Evolutionary conservation across 2,113 vertebrate species (phyloP), one percentile per base, ranked within the genome.

Genomic region (Acanthisitta chloris): DNA sequence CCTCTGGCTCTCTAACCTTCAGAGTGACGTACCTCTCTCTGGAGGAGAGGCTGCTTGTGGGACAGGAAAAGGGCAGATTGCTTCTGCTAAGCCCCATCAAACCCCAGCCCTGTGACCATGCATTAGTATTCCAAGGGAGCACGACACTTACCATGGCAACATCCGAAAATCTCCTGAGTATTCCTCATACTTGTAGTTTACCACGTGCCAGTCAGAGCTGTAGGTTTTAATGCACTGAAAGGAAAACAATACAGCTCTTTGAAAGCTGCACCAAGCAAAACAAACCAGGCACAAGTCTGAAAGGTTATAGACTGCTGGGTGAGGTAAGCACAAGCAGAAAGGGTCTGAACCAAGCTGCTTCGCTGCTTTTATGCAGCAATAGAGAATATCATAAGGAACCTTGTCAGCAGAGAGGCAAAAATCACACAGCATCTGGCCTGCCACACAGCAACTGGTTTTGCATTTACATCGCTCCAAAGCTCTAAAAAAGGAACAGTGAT

Each of bases 141-240:
- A 2, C 0, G 0, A 33, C 61, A 85, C 98, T 98, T 98, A 99
- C 99, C 99, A 99, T 4, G 99, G 99, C 97, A 99, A 97, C 97
- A 98, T 98, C 92, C 99, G 98, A 97, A 99, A 99, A 96, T 99
- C 99, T 26, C 99, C 99, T 1, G 99, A 99, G 97, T 99, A 99
- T 54, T 99, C 99, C 95, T 99, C 99, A 51, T 99, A 99, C 91
- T 99, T 99, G 98, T 99, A 99, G 98, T 98, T 99, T 90, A 99
- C 98, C 48, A 99, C 98, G 0, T 98, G 98, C 99, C 99, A 99
- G 97, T 99, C 99, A 11, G 98, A 99, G 98, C 99, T 99, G 97
- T 99, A 99, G 96, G 98, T 99, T 98, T 99, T 99, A 98, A 99
- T 99, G 97, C 99, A 99, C 99, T 99, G 98, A 84, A 97, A 98